phyloP scores from a whole-genome alignment of 2,113 vertebrate genomes.

The Gadus macrocephalus region DNA sequence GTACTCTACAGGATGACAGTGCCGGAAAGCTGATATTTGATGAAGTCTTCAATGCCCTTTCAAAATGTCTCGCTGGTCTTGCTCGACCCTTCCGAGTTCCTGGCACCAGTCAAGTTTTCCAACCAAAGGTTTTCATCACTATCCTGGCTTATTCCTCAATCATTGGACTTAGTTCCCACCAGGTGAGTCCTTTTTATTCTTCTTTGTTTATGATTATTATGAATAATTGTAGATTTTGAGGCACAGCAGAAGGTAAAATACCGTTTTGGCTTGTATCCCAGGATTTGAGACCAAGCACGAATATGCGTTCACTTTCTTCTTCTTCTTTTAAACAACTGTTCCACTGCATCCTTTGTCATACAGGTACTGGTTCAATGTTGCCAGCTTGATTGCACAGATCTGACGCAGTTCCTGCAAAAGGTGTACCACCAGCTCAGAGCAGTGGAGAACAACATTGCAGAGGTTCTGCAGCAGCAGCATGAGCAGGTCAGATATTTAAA shows the following conservation, averaged over 20 bases:
- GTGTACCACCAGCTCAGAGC: slow-evolving; percentile 88
- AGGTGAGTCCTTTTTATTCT: slow-evolving; percentile 70
- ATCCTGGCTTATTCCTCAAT: slow-evolving; percentile 96
- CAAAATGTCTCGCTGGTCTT: slow-evolving; percentile 85
- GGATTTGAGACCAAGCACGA: no score
- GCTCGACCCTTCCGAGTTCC: slow-evolving; percentile 87
- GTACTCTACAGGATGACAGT: slow-evolving; percentile 83
- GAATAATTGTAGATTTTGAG: no score
- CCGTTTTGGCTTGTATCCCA: no score
- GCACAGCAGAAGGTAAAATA: no score
- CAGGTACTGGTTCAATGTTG: slow-evolving; percentile 96
- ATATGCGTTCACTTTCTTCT: no score
- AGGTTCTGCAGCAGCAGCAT: slow-evolving; percentile 87
- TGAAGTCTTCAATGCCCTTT: slow-evolving; percentile 92
- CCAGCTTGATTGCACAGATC: slow-evolving; percentile 81
- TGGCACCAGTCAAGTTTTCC: slow-evolving; percentile 84
- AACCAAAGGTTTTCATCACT: slow-evolving; percentile 94
- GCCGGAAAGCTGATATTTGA: slow-evolving; percentile 97
- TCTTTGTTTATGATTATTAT: no score
- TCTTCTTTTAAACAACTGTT: no score
- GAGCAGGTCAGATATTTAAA: slow-evolving; percentile 66
- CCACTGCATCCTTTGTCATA: background rate
- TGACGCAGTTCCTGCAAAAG: slow-evolving; percentile 82
- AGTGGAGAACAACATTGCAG: slow-evolving; percentile 93
- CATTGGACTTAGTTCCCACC: slow-evolving; percentile 89